These are phyloP conservation scores for Aramus guarauna DNA, from an alignment of 2,113 vertebrate species.

Conservation along the genomic window DNA sequence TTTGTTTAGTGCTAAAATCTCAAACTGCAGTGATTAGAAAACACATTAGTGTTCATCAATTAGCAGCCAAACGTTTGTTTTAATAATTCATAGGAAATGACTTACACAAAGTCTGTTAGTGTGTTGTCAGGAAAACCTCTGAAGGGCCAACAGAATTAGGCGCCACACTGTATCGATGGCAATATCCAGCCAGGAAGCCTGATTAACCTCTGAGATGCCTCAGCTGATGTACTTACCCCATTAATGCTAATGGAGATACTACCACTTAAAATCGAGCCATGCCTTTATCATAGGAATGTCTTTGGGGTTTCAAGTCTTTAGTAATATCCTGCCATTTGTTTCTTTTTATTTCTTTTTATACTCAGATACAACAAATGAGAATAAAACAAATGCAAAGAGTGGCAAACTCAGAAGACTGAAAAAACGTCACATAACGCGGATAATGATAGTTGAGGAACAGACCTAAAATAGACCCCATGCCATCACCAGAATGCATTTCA, in stretches of 20 bases:
- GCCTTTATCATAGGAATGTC: constrained; percentile 59
- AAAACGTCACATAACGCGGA: neutral
- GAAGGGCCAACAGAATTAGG: constrained; percentile 89
- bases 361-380: constrained; percentile 19
- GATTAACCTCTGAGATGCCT: constrained; percentile 93
- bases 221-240: constrained; percentile 79
- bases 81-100: constrained; percentile 98
- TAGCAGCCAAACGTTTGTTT: constrained; percentile 94
- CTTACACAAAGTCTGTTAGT: constrained; percentile 89
- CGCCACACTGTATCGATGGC: constrained; percentile 92
- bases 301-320: constrained; percentile 65
- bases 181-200: constrained; percentile 90
- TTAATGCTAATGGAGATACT: constrained; percentile 88
- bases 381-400: constrained; percentile 21
- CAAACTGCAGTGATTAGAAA: constrained; percentile 99
- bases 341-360: constrained; percentile 59
- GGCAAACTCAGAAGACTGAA: constrained; percentile 7
- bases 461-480: neutral
- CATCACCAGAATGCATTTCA: neutral
- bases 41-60: constrained; percentile 99
- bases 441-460: neutral
- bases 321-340: constrained; percentile 65
- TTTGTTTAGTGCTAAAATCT: constrained; percentile 98
- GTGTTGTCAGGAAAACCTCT: constrained; percentile 87
- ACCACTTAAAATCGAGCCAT: constrained; percentile 63